phyloP scores from a whole-genome alignment of 1,140 invertebrate genomes.

The Anagrus nilaparvatae region DNA sequence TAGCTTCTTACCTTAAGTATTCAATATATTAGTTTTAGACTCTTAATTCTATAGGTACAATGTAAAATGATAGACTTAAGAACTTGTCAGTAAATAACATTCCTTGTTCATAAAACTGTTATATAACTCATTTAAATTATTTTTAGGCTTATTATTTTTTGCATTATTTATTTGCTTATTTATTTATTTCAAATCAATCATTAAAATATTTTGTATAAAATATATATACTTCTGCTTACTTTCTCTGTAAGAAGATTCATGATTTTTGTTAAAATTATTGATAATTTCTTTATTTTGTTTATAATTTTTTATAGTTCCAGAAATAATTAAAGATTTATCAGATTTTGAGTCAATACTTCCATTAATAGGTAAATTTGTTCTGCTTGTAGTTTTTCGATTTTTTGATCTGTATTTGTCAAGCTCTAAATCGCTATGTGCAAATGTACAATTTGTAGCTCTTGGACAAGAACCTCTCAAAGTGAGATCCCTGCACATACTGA shows the following conservation, averaged over 20 bases:
- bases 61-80: too few relatives aligned
- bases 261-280: slow-evolving; percentile 30
- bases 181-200: not conserved
- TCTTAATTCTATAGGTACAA: too few relatives aligned
- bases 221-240: slow-evolving; percentile 19
- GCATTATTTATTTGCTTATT: slow-evolving; percentile 1
- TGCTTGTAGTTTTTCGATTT: slow-evolving; percentile 43
- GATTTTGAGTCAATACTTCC: slow-evolving; percentile 26
- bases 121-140: too few relatives aligned
- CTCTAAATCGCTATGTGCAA: slow-evolving; percentile 86
- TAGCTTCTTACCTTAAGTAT: too few relatives aligned
- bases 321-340: slow-evolving; percentile 23
- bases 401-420: slow-evolving; percentile 64
- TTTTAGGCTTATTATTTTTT: too few relatives aligned
- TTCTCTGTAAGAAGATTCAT: slow-evolving; percentile 28
- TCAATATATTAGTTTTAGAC: too few relatives aligned
- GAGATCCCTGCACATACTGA: slow-evolving; percentile 82
- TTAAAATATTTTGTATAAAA: not conserved
- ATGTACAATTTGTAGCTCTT: slow-evolving; percentile 76
- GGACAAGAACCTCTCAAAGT: slow-evolving; percentile 70
- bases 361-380: slow-evolving; percentile 24
- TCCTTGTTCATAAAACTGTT: too few relatives aligned
- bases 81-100: too few relatives aligned
- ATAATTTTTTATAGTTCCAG: slow-evolving; percentile 23
- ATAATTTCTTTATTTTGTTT: slow-evolving; percentile 31